Percentiles rank a stretch among this genome's conserved stretches.
Evolutionary conservation across 2,113 vertebrate species (phyloP).

Genomic region (Cacatua alba): DNA sequence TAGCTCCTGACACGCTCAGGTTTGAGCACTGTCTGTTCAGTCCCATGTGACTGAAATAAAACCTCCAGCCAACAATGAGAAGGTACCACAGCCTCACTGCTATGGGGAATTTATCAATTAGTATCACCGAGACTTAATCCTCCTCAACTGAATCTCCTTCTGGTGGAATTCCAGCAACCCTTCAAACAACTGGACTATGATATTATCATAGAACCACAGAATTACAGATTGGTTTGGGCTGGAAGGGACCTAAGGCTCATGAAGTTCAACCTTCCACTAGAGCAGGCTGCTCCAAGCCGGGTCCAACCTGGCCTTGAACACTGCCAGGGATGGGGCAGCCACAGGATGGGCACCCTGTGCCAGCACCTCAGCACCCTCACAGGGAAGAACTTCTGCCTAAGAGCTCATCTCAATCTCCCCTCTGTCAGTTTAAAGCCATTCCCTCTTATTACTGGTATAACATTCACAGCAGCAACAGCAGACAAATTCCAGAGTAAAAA

Average conservation of each 20-base stretch:
- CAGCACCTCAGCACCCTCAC: neutral
- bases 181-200: neutral
- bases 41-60: accelerated
- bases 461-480: neutral
- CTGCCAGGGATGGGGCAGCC: neutral
- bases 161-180: neutral
- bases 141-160: neutral
- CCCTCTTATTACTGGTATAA: neutral
- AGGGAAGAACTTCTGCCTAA: neutral
- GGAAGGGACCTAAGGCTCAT: neutral
- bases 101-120: neutral
- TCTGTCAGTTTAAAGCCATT: neutral
- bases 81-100: neutral
- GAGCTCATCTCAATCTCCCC: neutral
- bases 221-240: neutral
- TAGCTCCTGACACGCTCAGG: neutral
- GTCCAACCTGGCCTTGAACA: neutral
- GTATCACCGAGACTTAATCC: neutral
- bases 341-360: too few species aligned
- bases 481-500: neutral
- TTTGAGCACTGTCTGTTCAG: neutral
- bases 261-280: neutral
- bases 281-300: neutral
- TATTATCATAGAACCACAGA: neutral
- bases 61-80: neutral